Evolutionary conservation across 2,113 vertebrate species (phyloP), one percentile per base, ranked within the genome.

Genomic region (Clarias batrachus): DNA sequence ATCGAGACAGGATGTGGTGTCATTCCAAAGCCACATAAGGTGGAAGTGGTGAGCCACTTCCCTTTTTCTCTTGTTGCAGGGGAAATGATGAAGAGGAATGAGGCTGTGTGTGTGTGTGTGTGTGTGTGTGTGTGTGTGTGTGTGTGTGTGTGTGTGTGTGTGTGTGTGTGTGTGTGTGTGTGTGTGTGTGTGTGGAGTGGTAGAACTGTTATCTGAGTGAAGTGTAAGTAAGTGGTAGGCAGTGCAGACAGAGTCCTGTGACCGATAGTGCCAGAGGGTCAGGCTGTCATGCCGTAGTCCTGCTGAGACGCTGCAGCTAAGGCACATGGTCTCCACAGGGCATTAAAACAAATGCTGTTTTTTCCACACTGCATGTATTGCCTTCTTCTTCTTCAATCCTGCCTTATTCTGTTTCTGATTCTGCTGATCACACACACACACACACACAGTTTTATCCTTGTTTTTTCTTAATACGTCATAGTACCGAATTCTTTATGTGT

Each of bases 41-140:
- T 84, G 86, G 88, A 90, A 90, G 84, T 90, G 88, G 89, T 87
- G 81, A 41, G 59, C 87, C 89, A 66, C 87, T 70, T 80, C 70
- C 74, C 41, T 41, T 62, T 86, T 86, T 86, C 37, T 77, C 41
- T 82, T 79, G 81, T 80, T 87, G 17, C 23, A 83, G 16, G 56
- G 63, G 82, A 86, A 78, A 78, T 78, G 21, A 84, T 86, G 21
- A 59, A 52, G 73, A 27, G 85, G 85, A 84, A 57, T 76, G 77
- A 77, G 52, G 41, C 33, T 16, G 21, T 68, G 56, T 16, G 4
- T 27, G 62, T 71, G 8, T 27, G 62, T 62, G 62, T 27, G 83
- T 63, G 59, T 60, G 60, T 3, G 30, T 25, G 27, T 41, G 48
- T 41, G 3, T 37, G 33, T 37, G 33, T 37, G 33, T 73, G 41